These are phyloP conservation scores for Girardinichthys multiradiatus DNA, from an alignment of 2,113 vertebrate genomes.

Conservation along the genomic window DNA sequence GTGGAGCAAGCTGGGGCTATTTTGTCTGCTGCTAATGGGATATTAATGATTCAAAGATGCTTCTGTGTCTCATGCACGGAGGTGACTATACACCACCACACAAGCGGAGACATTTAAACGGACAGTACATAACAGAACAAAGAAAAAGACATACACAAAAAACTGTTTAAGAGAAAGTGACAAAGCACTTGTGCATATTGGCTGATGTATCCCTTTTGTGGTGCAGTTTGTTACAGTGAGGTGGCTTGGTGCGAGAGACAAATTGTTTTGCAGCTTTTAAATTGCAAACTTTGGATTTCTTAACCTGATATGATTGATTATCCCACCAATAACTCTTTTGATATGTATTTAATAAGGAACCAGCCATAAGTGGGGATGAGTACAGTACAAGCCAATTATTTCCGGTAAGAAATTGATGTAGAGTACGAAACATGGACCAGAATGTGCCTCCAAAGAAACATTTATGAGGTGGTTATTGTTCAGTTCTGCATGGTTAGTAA, in stretches of 20 bases:
- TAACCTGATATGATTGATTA: constrained; percentile 46
- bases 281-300: constrained; percentile 34
- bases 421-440: constrained; percentile 24
- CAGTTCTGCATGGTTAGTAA: constrained; percentile 10
- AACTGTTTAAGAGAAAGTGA: not conserved
- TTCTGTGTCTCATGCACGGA: constrained; percentile 26
- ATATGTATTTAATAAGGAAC: constrained; percentile 43
- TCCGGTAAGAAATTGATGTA: constrained; percentile 30
- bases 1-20: constrained; percentile 44
- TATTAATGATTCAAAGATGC: constrained; percentile 75
- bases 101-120: constrained; percentile 7
- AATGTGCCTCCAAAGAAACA: constrained; percentile 31
- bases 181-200: constrained; percentile 5
- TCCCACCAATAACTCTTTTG: constrained; percentile 15
- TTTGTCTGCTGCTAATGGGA: constrained; percentile 71
- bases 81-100: constrained; percentile 21
- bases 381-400: constrained; percentile 34
- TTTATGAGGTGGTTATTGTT: constrained; percentile 49
- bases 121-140: constrained; percentile 21
- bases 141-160: constrained; percentile 36
- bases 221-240: constrained; percentile 5
- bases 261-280: constrained; percentile 27
- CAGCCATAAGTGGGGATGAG: constrained; percentile 20
- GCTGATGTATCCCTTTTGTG: constrained; percentile 3
- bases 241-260: constrained; percentile 16